A percentile compares a stretch with the other conserved stretches of the same genome.
These are phyloP conservation scores for Noctua fimbriata DNA, from an alignment of 2,888 invertebrate species.

Conservation along the genomic window DNA sequence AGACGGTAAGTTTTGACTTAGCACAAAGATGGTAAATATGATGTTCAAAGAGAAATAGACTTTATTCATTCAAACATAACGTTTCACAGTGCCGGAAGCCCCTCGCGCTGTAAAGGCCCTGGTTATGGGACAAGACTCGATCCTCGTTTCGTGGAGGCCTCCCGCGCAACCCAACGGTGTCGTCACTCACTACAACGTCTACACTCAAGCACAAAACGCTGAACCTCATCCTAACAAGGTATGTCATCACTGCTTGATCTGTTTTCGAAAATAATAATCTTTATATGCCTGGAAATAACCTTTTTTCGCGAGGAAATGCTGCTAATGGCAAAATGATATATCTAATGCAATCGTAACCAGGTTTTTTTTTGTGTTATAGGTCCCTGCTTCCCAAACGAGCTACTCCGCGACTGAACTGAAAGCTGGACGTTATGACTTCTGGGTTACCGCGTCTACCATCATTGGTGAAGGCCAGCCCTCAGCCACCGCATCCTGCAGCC, in stretches of 20 bases:
- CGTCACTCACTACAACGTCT: slow-evolving; percentile 97
- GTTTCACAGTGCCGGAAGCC: slow-evolving; percentile 95
- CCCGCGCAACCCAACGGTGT: slow-evolving; percentile 98
- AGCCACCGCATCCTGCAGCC: slow-evolving; percentile 95
- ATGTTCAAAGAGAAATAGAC: neutral
- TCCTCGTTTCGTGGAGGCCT: slow-evolving; percentile 98
- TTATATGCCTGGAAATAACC: neutral
- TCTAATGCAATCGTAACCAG: neutral
- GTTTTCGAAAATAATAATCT: neutral
- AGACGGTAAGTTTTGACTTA: slow-evolving; percentile 92
- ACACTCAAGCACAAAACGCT: slow-evolving; percentile 94
- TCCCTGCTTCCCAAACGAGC: slow-evolving; percentile 95
- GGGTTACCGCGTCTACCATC: slow-evolving; percentile 98
- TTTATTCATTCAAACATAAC: neutral
- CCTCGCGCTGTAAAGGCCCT: slow-evolving; percentile 98
- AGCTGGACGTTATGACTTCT: slow-evolving; percentile 96
- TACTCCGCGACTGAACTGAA: slow-evolving; percentile 96
- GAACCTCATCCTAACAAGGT: slow-evolving; percentile 94
- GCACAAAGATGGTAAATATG: neutral
- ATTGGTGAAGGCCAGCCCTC: slow-evolving; percentile 98
- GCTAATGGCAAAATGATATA: neutral
- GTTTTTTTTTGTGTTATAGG: slow-evolving; percentile 73
- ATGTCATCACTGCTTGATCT: slow-evolving; percentile 4
- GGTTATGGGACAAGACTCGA: slow-evolving; percentile 97
- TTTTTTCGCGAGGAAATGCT: neutral